Evolutionary conservation across 2,888 invertebrate genomes (phyloP), one percentile per base, ranked within the genome.

Genomic region (Monoplex corrugatus): DNA sequence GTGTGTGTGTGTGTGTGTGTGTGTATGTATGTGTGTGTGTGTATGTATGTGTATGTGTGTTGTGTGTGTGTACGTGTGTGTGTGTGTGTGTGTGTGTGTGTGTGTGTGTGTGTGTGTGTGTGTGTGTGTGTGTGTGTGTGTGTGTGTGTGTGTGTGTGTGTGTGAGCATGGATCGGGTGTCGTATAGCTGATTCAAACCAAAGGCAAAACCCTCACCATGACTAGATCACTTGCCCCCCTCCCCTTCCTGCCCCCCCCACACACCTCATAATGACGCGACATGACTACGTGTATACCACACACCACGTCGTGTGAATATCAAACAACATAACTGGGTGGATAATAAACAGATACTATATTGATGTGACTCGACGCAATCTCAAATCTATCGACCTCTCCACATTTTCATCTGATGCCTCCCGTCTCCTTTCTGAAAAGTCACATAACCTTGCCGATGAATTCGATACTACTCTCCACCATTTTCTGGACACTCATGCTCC

Each of bases 1-100:
- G 50, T 84, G 84, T 84, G 50, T 84, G 50, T 43, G 32, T 84
- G 23, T 84, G 50, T 84, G 84, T 40, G 40, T 84, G 84, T 40
- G 40, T 84, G 84, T 84, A 40, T 84, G 38, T 84, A 16, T 50
- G 50, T 50, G 50, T 19, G 50, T 40, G 43, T 84, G 50, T 84
- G 84, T 84, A 84, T 84, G 84, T 35, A 44, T 40, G 84, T 28
- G 75, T 32, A 28, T n/a, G 75, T 16, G 28, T 19, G n/a, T 80
- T 2, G 16, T 35, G 10, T 32, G 5, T 32, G 50, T 28, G 35
- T 44, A 28, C 23, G n/a, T 10, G 50, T 50, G 50, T 50, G 28
- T 84, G 28, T 8, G 16, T 50, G 50, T 50, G 50, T 8, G 50
- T 50, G 16, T 50, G 16, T 50, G 8, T 13, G 8, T 13, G 8